phyloP scores from a whole-genome alignment of 2,888 invertebrate genomes.

The Drosophila niveifrons region DNA sequence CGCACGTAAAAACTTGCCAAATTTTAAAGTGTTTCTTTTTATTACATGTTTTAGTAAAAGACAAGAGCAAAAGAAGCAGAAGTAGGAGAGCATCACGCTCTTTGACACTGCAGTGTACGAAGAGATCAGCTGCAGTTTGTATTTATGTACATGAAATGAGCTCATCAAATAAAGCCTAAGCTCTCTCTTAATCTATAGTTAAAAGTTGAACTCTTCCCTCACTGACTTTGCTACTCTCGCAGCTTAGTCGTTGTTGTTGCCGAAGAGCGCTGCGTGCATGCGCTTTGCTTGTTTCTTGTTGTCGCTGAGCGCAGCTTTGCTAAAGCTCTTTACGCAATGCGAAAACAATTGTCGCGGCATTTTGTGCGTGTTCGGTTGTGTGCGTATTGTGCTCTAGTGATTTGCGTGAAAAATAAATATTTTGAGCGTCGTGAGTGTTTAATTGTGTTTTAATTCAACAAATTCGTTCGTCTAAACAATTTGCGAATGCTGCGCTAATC shows the following conservation, averaged over 20 bases:
- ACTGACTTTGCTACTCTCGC: neutral
- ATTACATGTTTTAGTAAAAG: neutral
- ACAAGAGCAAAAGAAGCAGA: no score
- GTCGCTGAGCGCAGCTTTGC: neutral
- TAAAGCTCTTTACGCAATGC: neutral
- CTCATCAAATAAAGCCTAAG: no score
- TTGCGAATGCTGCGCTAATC: neutral
- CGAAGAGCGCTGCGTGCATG: neutral
- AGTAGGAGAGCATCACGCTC: neutral
- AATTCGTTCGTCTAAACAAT: neutral
- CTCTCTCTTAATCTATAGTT: no score
- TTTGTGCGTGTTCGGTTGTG: neutral
- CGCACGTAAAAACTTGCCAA: neutral
- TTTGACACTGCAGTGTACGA: no score
- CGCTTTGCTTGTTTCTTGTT: neutral
- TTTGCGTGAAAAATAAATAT: neutral
- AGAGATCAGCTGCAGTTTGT: neutral
- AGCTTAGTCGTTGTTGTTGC: neutral
- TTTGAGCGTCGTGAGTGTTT: neutral
- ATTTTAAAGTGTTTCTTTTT: constrained; percentile 5
- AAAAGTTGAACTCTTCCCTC: neutral
- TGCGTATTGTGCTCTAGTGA: neutral
- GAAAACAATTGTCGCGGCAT: neutral
- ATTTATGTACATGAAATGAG: no score
- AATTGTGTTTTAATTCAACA: neutral